A percentile compares a stretch with the other conserved stretches of the same genome.
phyloP scores from a whole-genome alignment of 2,888 invertebrate species.

The Agrochola litura region DNA sequence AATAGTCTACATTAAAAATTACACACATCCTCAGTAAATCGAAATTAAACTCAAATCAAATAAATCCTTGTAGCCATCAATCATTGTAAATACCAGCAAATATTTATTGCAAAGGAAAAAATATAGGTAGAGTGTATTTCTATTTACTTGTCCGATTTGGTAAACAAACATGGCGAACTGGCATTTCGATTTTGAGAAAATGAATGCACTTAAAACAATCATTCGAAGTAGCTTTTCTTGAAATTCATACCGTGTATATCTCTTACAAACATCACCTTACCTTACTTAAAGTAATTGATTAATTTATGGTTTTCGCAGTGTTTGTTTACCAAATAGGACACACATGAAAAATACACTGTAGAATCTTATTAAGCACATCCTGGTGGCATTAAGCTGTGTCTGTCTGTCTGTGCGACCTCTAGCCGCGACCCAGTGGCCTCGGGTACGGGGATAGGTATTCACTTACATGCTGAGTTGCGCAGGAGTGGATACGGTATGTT shows the following conservation, averaged over 20 bases:
- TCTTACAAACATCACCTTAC: background rate
- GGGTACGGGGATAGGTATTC: slow-evolving; percentile 79
- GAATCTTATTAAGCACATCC: slow-evolving; percentile 66
- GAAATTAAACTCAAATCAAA: slow-evolving; percentile 15
- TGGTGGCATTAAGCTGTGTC: slow-evolving; percentile 66
- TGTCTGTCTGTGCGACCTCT: slow-evolving; percentile 79
- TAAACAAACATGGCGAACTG: slow-evolving; percentile 12
- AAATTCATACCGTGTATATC: no score
- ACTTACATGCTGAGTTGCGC: slow-evolving; percentile 64
- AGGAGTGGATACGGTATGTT: slow-evolving; percentile 67
- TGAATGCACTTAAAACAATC: background rate
- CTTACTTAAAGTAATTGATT: background rate
- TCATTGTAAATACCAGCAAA: slow-evolving; percentile 16
- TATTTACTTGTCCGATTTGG: background rate
- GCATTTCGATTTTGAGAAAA: background rate
- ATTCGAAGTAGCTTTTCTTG: background rate
- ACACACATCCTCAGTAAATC: background rate
- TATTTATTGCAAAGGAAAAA: slow-evolving; percentile 11
- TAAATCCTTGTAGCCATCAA: slow-evolving; percentile 27
- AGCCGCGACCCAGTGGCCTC: slow-evolving; percentile 81
- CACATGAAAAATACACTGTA: slow-evolving; percentile 1
- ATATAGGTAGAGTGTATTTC: background rate
- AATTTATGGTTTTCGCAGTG: background rate
- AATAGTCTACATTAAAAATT: slow-evolving; percentile 1
- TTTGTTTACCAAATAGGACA: background rate